Evolutionary conservation across 2,113 vertebrate species (phyloP).

Genomic region (Psettodes erumei): DNA sequence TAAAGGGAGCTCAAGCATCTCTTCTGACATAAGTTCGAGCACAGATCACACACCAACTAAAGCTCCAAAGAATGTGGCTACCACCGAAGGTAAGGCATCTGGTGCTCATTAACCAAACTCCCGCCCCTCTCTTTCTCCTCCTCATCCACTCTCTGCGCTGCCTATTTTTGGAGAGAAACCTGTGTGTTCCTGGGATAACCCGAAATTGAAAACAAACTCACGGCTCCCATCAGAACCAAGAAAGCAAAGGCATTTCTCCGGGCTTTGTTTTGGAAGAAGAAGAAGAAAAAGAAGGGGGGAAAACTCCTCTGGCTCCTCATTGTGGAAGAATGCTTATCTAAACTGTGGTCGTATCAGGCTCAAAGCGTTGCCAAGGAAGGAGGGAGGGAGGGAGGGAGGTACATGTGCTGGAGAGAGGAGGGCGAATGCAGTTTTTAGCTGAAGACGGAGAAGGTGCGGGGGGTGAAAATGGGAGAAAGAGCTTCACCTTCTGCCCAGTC

Average conservation of each 20-base stretch:
- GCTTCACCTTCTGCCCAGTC: constrained; percentile 38
- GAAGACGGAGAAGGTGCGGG: constrained; percentile 42
- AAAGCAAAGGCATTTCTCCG: constrained; percentile 64
- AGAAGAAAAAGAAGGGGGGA: constrained; percentile 21
- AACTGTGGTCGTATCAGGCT: constrained; percentile 68
- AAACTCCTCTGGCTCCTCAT: constrained; percentile 57
- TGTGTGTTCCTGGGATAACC: constrained; percentile 76
- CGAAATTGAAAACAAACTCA: constrained; percentile 79
- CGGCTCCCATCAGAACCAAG: constrained; percentile 62
- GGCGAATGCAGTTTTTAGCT: constrained; percentile 22
- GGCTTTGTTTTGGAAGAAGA: constrained; percentile 52
- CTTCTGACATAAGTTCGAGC: constrained; percentile 99
- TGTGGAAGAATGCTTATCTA: constrained; percentile 78
- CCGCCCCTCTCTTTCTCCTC: constrained; percentile 46
- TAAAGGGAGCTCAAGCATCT: constrained; percentile 99
- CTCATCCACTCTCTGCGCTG: constrained; percentile 62
- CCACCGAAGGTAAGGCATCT: constrained; percentile 97
- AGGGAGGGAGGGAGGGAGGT: constrained; percentile 32
- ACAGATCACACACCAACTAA: constrained; percentile 98
- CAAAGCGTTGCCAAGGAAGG: constrained; percentile 57
- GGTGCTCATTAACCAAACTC: constrained; percentile 83
- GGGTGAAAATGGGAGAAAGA: constrained; percentile 30
- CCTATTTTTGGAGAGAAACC: constrained; percentile 80
- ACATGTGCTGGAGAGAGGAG: constrained; percentile 16
- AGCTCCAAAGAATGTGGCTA: constrained; percentile 96